A percentile compares a stretch with the other conserved stretches of the same genome.
These are phyloP conservation scores for Varanus salvator DNA, from an alignment of 2,113 vertebrate genomes.

Conservation along the genomic window DNA sequence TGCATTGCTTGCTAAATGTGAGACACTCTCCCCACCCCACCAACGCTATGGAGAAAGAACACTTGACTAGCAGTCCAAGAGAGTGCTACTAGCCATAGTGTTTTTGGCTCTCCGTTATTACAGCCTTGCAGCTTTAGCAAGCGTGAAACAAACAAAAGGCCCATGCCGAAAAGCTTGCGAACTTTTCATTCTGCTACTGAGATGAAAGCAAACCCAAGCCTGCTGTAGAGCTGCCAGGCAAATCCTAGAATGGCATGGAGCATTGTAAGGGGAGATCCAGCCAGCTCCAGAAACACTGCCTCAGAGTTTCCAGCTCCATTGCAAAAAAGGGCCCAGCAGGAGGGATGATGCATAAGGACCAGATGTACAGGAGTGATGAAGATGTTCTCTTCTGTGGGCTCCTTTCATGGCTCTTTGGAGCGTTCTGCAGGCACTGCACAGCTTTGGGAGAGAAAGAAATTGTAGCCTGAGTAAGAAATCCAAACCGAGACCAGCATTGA, in stretches of 20 bases:
- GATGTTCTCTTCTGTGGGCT: slow-evolving; percentile 32
- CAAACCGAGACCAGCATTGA: slow-evolving; percentile 52
- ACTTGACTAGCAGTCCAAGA: not conserved
- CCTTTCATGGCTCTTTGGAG: not conserved
- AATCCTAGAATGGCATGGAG: slow-evolving; percentile 21
- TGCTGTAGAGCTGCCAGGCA: slow-evolving; percentile 49
- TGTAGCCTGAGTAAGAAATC: slow-evolving; percentile 42
- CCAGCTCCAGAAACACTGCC: slow-evolving; percentile 21
- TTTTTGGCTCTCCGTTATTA: slow-evolving; percentile 36
- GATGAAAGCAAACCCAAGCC: slow-evolving; percentile 54
- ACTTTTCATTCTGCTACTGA: slow-evolving; percentile 56
- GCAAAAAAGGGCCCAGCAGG: slow-evolving; percentile 40
- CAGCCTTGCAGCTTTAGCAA: slow-evolving; percentile 36
- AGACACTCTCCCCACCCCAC: not conserved
- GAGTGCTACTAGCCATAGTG: not conserved
- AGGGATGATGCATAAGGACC: slow-evolving; percentile 32
- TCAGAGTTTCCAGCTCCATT: slow-evolving; percentile 35
- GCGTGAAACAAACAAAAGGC: slow-evolving; percentile 20
- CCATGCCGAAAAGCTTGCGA: slow-evolving; percentile 47
- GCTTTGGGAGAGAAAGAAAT: slow-evolving; percentile 24
- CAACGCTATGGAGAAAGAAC: not conserved
- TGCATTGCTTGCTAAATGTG: not conserved
- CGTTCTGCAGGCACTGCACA: not conserved
- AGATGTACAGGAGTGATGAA: slow-evolving; percentile 33
- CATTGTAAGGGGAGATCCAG: slow-evolving; percentile 10